Base-by-base conservation (phyloP, 2,888 invertebrate species). In the Brachypterus glaber region DNA sequence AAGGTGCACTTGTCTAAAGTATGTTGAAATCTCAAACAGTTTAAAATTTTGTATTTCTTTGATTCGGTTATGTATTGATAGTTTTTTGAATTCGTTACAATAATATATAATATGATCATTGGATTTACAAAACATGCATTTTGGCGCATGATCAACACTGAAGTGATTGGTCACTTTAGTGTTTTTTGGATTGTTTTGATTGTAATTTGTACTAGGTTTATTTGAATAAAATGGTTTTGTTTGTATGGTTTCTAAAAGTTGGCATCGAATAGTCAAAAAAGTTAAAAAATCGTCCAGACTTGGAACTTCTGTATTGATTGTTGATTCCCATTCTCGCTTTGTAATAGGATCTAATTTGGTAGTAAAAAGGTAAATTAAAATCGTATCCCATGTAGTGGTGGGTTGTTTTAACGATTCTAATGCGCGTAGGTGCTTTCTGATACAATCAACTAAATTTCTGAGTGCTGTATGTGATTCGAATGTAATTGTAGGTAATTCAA, bases 301-400 rank as follows among this genome's bases (percentile, higher is more conserved):
- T 11, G 34, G 24, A 24, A 24, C 24, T 8, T 24, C n/a, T n/a
- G 24, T 13, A 21, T 24, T 35, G 12, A 34, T 35, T 3, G 53
- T 46, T 1, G 15, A 15, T 15, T 40, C 33, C 26, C 40, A 40
- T n/a, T 40, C 40, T 14, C 27, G 13, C 18, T 32, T 35, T 7
- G 31, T 31, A 11, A 30, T 13, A 25, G 8, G 3, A 21, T 40
- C 40, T 18, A 35, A 26, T 40, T 40, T 35, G 2, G 30, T 11
- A 4, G 32, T 14, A 9, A 35, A 12, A 12, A 41, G 13, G 24
- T 35, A 32, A 3, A 41, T 30, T 24, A 41, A 29, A 2, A 41
- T 17, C 7, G 30, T 25, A 17, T 37, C 37, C 37, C 33, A 41
- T 4, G 21, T 15, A n/a, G 24, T 27, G 9, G 37, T 30, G 5